Conservation (phyloP, 35 echinoderm and acorn worm species). For the Ptychodera flava region DNA sequence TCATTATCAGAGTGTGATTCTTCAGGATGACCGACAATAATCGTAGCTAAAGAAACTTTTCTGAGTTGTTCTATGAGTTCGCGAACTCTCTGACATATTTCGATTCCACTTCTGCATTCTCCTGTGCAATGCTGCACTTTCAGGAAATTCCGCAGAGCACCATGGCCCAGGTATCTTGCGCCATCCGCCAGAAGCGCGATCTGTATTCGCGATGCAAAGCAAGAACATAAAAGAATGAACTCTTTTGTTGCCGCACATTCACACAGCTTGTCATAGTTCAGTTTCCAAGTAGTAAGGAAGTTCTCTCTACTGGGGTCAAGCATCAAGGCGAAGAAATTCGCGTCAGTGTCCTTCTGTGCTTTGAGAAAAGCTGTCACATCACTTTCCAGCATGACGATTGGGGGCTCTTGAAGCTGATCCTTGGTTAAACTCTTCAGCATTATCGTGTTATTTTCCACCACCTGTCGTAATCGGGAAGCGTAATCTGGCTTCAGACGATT, state of each 20-base stretch:
- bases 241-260: neutral
- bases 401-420: neutral
- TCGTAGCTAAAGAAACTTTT: neutral
- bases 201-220: neutral
- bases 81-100: neutral
- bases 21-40: neutral
- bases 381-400: neutral
- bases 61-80: neutral
- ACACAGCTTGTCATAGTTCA: neutral
- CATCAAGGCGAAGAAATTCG: neutral
- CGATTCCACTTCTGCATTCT: neutral
- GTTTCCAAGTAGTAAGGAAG: neutral
- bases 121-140: too few relatives aligned
- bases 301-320: neutral
- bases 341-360: neutral
- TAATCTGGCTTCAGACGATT: neutral
- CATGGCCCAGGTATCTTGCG: too few relatives aligned
- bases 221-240: neutral
- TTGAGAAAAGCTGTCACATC: neutral
- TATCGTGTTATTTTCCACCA: neutral
- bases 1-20: neutral
- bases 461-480: neutral
- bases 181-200: too few relatives aligned
- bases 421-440: neutral
- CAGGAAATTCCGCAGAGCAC: too few relatives aligned